Evolutionary conservation across 2,797 vertebrate genomes (phyloP).

Genomic region (Lycodopsis pacificus): DNA sequence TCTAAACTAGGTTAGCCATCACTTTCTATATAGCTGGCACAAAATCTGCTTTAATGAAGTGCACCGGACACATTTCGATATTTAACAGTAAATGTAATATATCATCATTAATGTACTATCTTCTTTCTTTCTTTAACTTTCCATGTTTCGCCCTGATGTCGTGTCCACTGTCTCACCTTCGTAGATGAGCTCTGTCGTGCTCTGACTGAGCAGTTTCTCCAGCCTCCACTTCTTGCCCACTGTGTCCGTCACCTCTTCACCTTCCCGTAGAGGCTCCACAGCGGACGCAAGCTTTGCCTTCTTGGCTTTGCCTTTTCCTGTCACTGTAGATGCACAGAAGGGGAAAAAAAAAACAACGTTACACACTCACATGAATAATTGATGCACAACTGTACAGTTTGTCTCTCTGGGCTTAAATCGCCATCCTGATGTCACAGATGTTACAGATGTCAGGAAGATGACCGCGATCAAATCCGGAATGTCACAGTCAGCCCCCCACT

Average conservation of each 20-base stretch:
- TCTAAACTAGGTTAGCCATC: neutral
- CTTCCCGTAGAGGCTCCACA: constrained; percentile 78
- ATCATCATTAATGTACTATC: neutral
- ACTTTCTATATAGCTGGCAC: neutral
- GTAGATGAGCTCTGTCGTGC: constrained; percentile 84
- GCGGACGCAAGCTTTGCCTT: constrained; percentile 59
- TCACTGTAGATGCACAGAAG: constrained; percentile 19
- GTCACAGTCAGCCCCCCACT: neutral
- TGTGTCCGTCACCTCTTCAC: constrained; percentile 85
- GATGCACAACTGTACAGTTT: neutral
- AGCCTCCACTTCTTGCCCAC: constrained; percentile 85
- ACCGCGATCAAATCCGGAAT: neutral
- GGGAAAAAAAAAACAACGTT: neutral
- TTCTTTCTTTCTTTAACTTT: neutral
- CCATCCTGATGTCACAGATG: neutral
- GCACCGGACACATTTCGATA: neutral
- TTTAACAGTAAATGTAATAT: neutral
- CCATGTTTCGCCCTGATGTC: neutral
- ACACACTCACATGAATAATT: neutral
- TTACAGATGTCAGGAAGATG: constrained; percentile 1
- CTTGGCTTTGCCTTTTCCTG: constrained; percentile 76
- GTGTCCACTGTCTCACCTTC: constrained; percentile 81
- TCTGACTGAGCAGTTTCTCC: constrained; percentile 78
- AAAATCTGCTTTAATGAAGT: constrained; percentile 3
- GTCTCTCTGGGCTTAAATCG: neutral